Evolutionary conservation across 64 coral and sea anemone genomes (phyloP).

Genomic region (Montipora efflorescens): DNA sequence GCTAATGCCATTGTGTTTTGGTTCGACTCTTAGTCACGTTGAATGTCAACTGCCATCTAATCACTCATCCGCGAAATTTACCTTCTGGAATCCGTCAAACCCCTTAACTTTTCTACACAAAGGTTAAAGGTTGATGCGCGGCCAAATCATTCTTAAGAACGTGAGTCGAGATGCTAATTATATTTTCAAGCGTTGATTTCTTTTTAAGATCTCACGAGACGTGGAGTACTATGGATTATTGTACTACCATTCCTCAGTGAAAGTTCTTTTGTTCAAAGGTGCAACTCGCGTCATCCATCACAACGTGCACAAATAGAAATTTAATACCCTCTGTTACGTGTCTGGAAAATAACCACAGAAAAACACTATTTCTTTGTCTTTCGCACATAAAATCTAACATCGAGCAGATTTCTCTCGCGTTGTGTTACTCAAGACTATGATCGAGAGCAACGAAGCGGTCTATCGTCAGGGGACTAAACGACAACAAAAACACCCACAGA

Average conservation of each 20-base stretch:
- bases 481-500: background rate
- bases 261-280: conserved; percentile 11
- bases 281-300: background rate
- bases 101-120: conserved; percentile 15
- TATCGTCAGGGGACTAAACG: background rate
- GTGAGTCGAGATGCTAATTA: conserved; percentile 49
- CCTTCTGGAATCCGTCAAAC: conserved; percentile 46
- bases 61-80: conserved; percentile 47
- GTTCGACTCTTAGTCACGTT: conserved; percentile 48
- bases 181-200: conserved; percentile 5
- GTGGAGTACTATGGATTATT: conserved; percentile 1
- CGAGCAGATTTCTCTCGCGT: background rate
- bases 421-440: conserved; percentile 32
- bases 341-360: background rate
- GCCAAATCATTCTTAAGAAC: conserved; percentile 7
- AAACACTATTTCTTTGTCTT: background rate
- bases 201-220: conserved; percentile 51
- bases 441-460: background rate
- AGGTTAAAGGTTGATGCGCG: background rate
- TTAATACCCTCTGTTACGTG: conserved; percentile 26
- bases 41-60: background rate
- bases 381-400: background rate
- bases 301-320: background rate
- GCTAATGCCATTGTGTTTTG: conserved; percentile 45
- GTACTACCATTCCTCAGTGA: background rate